These are phyloP conservation scores for Boloria selene DNA, from an alignment of 2,888 invertebrate genomes.

Conservation along the genomic window DNA sequence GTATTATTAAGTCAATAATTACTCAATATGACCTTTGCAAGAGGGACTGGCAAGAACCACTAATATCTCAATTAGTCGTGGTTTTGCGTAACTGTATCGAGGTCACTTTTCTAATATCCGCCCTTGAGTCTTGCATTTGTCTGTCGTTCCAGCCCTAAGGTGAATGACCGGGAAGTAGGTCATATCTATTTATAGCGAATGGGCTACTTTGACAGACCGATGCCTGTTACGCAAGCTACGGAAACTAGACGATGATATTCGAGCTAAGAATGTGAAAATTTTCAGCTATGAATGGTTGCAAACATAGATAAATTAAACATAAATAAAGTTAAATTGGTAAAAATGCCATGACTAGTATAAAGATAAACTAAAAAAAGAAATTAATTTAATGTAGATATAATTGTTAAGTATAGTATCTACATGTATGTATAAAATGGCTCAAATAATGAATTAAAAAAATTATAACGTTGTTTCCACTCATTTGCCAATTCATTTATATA, in stretches of 20 bases:
- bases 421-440: no score
- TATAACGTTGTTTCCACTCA: no score
- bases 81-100: constrained; percentile 6
- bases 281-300: background rate
- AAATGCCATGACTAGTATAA: no score
- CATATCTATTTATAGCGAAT: constrained; percentile 59
- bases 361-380: no score
- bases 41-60: background rate
- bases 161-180: constrained; percentile 58
- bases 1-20: no score
- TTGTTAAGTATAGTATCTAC: no score
- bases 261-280: constrained; percentile 5
- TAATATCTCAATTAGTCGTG: background rate
- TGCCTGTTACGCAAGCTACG: constrained; percentile 38
- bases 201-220: constrained; percentile 52
- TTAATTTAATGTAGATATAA: no score
- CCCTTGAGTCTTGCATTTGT: constrained; percentile 32
- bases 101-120: constrained; percentile 28
- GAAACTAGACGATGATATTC: constrained; percentile 29
- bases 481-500: no score
- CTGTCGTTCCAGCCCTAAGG: constrained; percentile 41
- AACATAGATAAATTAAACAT: background rate
- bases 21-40: background rate
- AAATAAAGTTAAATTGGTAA: no score
- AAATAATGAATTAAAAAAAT: no score